Evolutionary conservation across 2,888 invertebrate species (phyloP), one percentile per base, ranked within the genome.

Genomic region (Anorthoa munda): DNA sequence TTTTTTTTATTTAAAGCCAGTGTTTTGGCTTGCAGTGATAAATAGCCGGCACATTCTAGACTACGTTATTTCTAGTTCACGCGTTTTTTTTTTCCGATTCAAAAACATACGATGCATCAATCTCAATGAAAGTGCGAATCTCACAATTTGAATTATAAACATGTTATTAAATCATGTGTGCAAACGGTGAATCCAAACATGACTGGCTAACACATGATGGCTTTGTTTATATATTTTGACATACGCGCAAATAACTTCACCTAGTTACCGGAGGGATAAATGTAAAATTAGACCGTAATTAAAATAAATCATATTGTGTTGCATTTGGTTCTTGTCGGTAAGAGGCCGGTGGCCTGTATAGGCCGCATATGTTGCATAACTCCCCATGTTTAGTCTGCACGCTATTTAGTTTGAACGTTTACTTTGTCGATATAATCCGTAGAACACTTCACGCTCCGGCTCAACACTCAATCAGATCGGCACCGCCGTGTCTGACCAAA

Each of bases 401-500:
- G 76, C 79, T 88, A 87, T 88, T 90, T 86, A 87, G 78, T 85
- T 87, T 75, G 81, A 84, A 84, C 80, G 83, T 88, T 89, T 89
- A 87, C 86, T 87, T 89, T 87, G 86, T 79, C 81, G 85, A 88
- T 88, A 86, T 87, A 89, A 87, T 90, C 88, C 81, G 76, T 80
- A 82, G 87, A 90, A 87, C 85, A 79, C 86, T 87, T 75, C 77
- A 81, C 85, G 83, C 83, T 75, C 77, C 81, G 85, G 83, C 83
- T 85, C 85, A 73, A 39, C 77, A 73, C 86, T 85, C 82, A 70
- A 82, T 86, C 81, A 86, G 82, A 77, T 84, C 79, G 89, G 87
- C 89, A 88, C 90, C 92, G 65, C 82, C 64, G 82, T 89, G 91
- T 92, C 92, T 92, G 89, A 87, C 89, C 84, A 87, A 79, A 81